Percentiles rank a stretch among this genome's conserved stretches.
These are phyloP conservation scores for Bembecia ichneumoniformis DNA, from an alignment of 2,888 invertebrate species.

Conservation along the genomic window DNA sequence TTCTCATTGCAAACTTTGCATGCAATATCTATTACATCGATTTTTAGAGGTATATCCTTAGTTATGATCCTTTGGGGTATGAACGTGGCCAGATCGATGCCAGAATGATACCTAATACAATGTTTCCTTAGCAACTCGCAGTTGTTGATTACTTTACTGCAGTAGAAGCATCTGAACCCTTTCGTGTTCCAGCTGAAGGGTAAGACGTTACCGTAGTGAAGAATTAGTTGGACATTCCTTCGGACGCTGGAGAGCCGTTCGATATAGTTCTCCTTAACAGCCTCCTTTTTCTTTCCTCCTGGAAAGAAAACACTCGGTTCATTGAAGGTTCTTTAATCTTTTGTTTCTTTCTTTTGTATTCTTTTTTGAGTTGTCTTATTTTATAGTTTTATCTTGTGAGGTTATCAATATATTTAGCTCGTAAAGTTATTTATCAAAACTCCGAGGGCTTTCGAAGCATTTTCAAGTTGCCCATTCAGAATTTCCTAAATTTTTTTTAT, in stretches of 20 bases:
- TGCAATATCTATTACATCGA: slow-evolving; percentile 34
- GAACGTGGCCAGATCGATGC: slow-evolving; percentile 27
- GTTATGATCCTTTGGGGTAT: slow-evolving; percentile 35
- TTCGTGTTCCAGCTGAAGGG: slow-evolving; percentile 51
- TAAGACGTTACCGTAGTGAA: slow-evolving; percentile 37
- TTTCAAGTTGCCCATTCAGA: no score
- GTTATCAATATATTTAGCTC: no score
- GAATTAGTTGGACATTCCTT: slow-evolving; percentile 34
- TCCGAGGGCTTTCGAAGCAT: no score
- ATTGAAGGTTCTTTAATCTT: slow-evolving; percentile 16
- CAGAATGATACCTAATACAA: slow-evolving; percentile 24
- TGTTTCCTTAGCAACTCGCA: slow-evolving; percentile 35
- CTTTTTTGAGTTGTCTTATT: neutral
- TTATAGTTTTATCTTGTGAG: neutral
- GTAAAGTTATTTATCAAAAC: no score
- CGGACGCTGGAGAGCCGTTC: slow-evolving; percentile 34
- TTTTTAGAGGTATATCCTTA: slow-evolving; percentile 48
- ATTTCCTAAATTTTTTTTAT: no score
- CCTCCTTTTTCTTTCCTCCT: slow-evolving; percentile 28
- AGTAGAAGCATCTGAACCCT: slow-evolving; percentile 50
- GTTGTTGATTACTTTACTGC: slow-evolving; percentile 36
- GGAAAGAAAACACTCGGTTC: slow-evolving; percentile 36
- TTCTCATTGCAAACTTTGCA: slow-evolving; percentile 33
- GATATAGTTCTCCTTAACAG: slow-evolving; percentile 22
- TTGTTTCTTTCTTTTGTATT: slow-evolving; percentile 8